Conservation (phyloP, 2,113 vertebrate species). For the Tricholaema leucomelas region DNA sequence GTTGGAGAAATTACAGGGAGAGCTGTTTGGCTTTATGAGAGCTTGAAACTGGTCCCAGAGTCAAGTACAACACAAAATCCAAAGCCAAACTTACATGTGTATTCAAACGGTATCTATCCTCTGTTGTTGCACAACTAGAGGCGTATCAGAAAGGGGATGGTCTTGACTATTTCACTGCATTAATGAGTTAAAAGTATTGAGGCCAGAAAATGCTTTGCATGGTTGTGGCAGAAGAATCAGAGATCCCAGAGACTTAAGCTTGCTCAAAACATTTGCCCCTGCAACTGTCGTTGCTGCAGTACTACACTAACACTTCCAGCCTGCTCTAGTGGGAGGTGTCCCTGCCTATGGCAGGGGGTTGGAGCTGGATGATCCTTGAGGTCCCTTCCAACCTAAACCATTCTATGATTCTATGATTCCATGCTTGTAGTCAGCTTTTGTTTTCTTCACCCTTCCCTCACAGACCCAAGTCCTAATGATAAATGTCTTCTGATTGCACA, state of each 20-base stretch:
- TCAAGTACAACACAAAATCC: constrained; percentile 64
- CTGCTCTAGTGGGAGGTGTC: no score
- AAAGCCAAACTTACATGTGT: neutral
- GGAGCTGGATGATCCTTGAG: no score
- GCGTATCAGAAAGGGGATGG: neutral
- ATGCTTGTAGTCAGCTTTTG: neutral
- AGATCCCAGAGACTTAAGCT: neutral
- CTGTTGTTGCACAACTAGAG: constrained; percentile 30
- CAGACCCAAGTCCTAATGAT: neutral
- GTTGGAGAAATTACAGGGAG: constrained; percentile 58
- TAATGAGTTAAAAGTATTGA: constrained; percentile 34
- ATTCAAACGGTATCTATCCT: constrained; percentile 37
- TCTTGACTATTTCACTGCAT: constrained; percentile 16
- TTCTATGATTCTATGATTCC: no score
- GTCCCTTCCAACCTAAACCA: no score
- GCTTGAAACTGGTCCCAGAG: constrained; percentile 57
- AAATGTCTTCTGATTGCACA: neutral
- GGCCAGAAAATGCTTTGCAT: neutral
- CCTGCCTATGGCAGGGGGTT: no score
- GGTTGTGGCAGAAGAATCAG: neutral
- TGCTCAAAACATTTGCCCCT: neutral
- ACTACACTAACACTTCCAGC: neutral
- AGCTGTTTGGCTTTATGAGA: constrained; percentile 54
- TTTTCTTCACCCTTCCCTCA: neutral
- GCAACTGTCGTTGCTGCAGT: neutral